These are phyloP conservation scores for Dromas ardeola DNA, from an alignment of 2,113 vertebrate species.

Conservation along the genomic window DNA sequence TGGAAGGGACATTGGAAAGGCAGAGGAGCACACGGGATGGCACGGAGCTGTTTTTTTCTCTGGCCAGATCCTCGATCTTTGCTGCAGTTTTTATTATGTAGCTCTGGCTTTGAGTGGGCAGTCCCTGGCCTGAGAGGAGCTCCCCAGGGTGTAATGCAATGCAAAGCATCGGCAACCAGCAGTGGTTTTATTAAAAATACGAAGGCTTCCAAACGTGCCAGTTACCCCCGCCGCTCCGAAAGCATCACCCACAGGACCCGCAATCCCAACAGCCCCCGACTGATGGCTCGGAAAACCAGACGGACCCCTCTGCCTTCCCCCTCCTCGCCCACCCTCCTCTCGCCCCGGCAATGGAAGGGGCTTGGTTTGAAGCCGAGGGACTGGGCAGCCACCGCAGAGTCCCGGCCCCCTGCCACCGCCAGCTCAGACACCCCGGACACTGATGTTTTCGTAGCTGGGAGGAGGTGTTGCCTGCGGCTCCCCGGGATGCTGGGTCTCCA, in stretches of 20 bases:
- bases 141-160: background rate
- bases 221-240: accelerated
- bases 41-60: background rate
- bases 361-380: background rate
- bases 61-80: accelerated
- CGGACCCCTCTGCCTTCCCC: background rate
- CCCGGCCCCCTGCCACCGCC: accelerated
- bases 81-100: background rate
- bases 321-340: background rate
- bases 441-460: conserved; percentile 70
- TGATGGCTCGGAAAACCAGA: background rate
- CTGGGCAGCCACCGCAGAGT: background rate
- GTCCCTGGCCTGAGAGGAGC: background rate
- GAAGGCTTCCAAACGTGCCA: background rate
- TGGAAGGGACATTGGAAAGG: background rate
- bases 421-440: background rate
- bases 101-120: background rate
- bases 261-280: background rate
- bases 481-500: background rate
- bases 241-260: accelerated
- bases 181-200: conserved; percentile 54
- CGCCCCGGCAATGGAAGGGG: background rate
- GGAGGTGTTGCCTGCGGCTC: conserved; percentile 31
- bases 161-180: background rate
- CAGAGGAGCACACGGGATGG: accelerated